Conservation (phyloP, 2,888 invertebrate genomes). For the Drosophila atroscutellata region DNA sequence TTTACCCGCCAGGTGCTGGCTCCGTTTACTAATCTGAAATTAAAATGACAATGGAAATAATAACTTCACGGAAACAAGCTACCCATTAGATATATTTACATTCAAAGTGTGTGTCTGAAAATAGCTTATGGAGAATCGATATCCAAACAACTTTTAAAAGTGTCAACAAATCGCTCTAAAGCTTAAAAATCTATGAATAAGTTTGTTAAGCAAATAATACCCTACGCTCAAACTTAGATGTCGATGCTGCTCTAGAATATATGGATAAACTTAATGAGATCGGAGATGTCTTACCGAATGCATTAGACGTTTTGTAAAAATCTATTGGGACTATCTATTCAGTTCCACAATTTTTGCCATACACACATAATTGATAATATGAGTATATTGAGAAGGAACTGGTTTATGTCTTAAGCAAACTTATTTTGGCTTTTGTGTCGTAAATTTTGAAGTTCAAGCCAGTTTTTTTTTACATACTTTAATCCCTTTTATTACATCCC, state of each 20-base stretch:
- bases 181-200: not conserved
- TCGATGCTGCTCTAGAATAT: not conserved
- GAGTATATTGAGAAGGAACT: not conserved
- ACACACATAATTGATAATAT: not conserved
- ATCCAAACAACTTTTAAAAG: slow-evolving; percentile 4
- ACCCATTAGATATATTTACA: not conserved
- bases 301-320: not conserved
- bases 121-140: not conserved
- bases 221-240: not conserved
- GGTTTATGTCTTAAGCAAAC: not conserved
- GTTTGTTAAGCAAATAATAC: slow-evolving; percentile 25
- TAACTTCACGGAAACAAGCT: slow-evolving; percentile 14
- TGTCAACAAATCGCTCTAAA: slow-evolving; percentile 1
- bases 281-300: not conserved
- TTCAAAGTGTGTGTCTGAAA: slow-evolving; percentile 1
- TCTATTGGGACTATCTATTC: not conserved
- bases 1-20: slow-evolving; percentile 2
- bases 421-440: not conserved
- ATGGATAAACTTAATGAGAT: not conserved
- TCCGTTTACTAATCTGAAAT: slow-evolving; percentile 31
- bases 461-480: not conserved
- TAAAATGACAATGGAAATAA: slow-evolving; percentile 34
- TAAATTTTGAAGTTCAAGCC: not conserved
- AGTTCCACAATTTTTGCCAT: not conserved
- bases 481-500: not conserved